Percentiles rank a stretch among this genome's conserved stretches.
Evolutionary conservation across 2,888 invertebrate genomes (phyloP).

Genomic region (Agrilus mali): DNA sequence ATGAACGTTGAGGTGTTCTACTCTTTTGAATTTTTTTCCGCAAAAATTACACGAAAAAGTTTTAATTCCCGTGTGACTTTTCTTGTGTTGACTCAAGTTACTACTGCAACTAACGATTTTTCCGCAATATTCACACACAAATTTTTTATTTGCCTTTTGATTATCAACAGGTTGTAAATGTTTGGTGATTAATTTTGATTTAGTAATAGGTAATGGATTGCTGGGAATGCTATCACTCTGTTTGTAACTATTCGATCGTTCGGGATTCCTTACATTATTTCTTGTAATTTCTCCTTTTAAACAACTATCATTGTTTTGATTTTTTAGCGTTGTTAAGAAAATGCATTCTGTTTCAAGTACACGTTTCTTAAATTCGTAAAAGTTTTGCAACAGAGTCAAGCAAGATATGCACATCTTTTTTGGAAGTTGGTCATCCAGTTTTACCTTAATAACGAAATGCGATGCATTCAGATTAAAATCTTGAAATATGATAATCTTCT

Average conservation of each 20-base stretch:
- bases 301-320: neutral
- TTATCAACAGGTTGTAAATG: too few relatives aligned
- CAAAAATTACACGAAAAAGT: neutral
- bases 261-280: neutral
- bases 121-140: neutral
- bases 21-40: conserved; percentile 17
- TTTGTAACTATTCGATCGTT: too few relatives aligned
- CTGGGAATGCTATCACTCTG: too few relatives aligned
- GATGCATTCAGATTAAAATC: neutral
- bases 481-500: neutral
- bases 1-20: conserved; percentile 22
- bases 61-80: neutral
- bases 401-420: conserved; percentile 19
- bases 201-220: too few relatives aligned
- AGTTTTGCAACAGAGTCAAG: conserved; percentile 13
- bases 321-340: conserved; percentile 10
- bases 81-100: neutral
- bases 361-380: conserved; percentile 18
- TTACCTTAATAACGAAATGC: conserved; percentile 14
- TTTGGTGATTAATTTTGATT: too few relatives aligned
- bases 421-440: conserved; percentile 17
- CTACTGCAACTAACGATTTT: neutral
- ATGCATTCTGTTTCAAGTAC: conserved; percentile 15
- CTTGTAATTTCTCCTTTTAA: too few relatives aligned
- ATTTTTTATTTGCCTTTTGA: neutral